Evolutionary conservation across 2,113 vertebrate genomes (phyloP).

Genomic region (Callipepla californica): DNA sequence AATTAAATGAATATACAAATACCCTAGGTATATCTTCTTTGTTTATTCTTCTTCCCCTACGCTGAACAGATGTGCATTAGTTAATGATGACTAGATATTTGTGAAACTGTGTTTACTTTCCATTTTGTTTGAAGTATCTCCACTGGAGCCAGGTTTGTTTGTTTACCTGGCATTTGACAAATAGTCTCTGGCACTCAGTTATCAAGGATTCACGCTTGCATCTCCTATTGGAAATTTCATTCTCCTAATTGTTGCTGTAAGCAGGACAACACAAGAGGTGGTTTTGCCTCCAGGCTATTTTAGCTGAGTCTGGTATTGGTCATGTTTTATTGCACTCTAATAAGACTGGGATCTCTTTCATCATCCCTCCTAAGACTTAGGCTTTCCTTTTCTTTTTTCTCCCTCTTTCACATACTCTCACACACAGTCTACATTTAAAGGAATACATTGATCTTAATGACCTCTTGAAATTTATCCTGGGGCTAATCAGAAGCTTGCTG

Average conservation of each 20-base stretch:
- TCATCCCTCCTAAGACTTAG: neutral
- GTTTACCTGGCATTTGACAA: constrained; percentile 30
- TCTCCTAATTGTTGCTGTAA: constrained; percentile 30
- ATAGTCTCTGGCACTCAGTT: neutral
- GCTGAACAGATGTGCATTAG: neutral
- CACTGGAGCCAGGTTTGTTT: constrained; percentile 17
- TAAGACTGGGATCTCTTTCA: constrained; percentile 15
- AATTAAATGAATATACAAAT: neutral
- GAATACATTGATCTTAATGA: constrained; percentile 45
- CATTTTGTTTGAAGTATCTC: constrained; percentile 2
- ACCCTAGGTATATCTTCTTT: neutral
- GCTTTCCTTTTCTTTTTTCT: neutral
- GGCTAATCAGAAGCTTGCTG: constrained; percentile 63
- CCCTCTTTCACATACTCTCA: neutral
- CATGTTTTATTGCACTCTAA: neutral
- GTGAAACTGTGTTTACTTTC: constrained; percentile 26
- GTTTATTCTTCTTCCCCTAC: neutral
- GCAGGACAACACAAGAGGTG: neutral
- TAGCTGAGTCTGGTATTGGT: neutral
- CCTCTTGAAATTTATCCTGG: constrained; percentile 58
- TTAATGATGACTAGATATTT: neutral
- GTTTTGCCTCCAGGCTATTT: constrained; percentile 29
- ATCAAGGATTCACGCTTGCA: neutral
- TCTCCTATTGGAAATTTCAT: neutral
- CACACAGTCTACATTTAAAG: constrained; percentile 23